Conservation (phyloP, 1,140 invertebrate species). For the Cepaea nemoralis region DNA sequence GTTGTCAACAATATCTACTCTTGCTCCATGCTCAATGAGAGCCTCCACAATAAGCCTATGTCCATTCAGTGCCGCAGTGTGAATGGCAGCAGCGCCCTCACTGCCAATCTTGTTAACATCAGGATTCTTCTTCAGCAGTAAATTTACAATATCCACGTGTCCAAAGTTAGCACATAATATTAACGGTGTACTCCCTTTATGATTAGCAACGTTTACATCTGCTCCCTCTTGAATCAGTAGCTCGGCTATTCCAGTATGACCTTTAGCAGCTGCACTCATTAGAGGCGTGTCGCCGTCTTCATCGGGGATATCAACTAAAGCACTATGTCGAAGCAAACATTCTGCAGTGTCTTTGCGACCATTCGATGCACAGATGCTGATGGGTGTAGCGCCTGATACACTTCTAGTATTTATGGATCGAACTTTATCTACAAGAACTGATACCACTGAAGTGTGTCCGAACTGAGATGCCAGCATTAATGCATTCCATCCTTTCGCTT, state of each 20-base stretch:
- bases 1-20: conserved; percentile 1
- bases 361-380: no score
- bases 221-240: conserved; percentile 34
- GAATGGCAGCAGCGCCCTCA: conserved; percentile 6
- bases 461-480: no score
- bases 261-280: conserved; percentile 34
- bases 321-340: conserved; percentile 32
- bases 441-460: no score
- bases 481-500: no score
- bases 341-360: no score
- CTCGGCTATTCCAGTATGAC: conserved; percentile 33
- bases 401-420: no score
- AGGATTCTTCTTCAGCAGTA: not conserved
- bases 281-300: conserved; percentile 43
- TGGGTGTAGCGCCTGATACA: no score
- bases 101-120: conserved; percentile 8
- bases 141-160: conserved; percentile 3
- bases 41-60: conserved; percentile 20
- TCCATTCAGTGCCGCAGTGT: conserved; percentile 27
- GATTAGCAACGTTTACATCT: conserved; percentile 34
- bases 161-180: not conserved
- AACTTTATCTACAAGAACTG: no score
- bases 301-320: conserved; percentile 34
- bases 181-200: conserved; percentile 28
- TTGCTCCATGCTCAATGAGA: conserved; percentile 8